Evolutionary conservation across 2,888 invertebrate genomes (phyloP), one percentile per base, ranked within the genome.

Genomic region (Eupithecia subumbrata): DNA sequence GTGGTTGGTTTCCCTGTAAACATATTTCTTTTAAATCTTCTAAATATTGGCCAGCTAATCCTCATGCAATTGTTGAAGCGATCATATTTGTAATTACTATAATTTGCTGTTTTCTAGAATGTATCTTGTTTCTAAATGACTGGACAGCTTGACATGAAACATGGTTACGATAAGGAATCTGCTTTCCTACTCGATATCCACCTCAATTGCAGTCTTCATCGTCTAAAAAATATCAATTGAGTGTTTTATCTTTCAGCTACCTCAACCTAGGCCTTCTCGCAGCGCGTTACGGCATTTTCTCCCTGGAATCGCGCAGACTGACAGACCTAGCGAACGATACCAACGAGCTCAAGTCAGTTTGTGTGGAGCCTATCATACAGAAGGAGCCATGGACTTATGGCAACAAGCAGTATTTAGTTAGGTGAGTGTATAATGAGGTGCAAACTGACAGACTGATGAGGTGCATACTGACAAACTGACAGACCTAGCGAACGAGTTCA

Each of bases 221-320:
- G 30, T 30, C 30, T 37, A 37, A 37, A 37, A 37, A 37, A 4
- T 5, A 40, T 40, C 4, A 34, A 66, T 34, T 34, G 9, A 18
- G 5, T 16, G 1, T 69, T 74, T 69, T 70, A 63, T 45, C 11
- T 90, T 89, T n/a, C 91, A 99, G 99, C 88, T 99, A 99, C 91
- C 94, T 99, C 78, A 98, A 98, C 8, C 94, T 98, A 82, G 99
- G 99, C 0, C 91, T 99, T 68, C 97, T 98, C 96, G 98, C 99
- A n/a, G 98, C 98, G 0, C 96, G 99, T 12, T 96, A 97, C 89
- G 97, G 96, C 71, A 96, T 98, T 64, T 95, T 97, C 67, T 89
- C 95, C 5, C 92, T 95, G 77, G 95, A 96, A 1, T 12, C 43
- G 5, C 22, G 43, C 68, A 40, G 81, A 88, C 92, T 0, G 90